Evolutionary conservation across 2,888 invertebrate genomes (phyloP).

Genomic region (Mantis religiosa): DNA sequence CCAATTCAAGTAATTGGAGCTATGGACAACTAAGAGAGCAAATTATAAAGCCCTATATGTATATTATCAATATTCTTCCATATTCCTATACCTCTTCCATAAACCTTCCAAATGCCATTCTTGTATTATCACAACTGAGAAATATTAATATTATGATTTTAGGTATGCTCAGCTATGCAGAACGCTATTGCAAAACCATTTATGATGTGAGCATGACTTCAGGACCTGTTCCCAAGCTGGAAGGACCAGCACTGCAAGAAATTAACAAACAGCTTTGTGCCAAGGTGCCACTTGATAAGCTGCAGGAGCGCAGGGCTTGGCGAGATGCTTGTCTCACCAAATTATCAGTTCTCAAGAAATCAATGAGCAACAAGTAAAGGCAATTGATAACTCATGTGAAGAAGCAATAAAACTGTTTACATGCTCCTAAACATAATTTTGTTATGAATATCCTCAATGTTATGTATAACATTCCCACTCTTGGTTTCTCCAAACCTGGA

Average conservation of each 20-base stretch:
- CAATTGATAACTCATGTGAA: not conserved
- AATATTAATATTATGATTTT: not conserved
- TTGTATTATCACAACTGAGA: too few species aligned
- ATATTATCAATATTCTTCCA: too few species aligned
- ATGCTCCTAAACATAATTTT: not conserved
- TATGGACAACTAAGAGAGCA: too few species aligned
- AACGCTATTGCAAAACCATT: slow-evolving; percentile 57
- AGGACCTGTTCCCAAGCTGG: slow-evolving; percentile 70
- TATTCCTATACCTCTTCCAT: too few species aligned
- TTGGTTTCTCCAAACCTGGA: too few species aligned
- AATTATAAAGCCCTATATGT: too few species aligned
- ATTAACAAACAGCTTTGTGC: slow-evolving; percentile 69
- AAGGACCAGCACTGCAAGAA: slow-evolving; percentile 59
- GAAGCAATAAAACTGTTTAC: not conserved
- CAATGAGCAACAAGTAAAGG: slow-evolving; percentile 50
- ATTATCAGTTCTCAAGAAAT: slow-evolving; percentile 72
- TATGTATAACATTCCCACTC: too few species aligned
- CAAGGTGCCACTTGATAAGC: slow-evolving; percentile 68
- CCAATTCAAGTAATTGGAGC: too few species aligned
- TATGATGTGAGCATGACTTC: slow-evolving; percentile 65
- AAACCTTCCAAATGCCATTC: too few species aligned
- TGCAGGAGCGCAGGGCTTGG: slow-evolving; percentile 73
- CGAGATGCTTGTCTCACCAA: slow-evolving; percentile 78
- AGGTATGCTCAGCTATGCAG: slow-evolving; percentile 60
- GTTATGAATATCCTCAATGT: too few species aligned